Percentiles rank a stretch among this genome's conserved stretches.
These are phyloP conservation scores for Merluccius polli DNA, from an alignment of 2,797 vertebrate genomes.

Conservation along the genomic window DNA sequence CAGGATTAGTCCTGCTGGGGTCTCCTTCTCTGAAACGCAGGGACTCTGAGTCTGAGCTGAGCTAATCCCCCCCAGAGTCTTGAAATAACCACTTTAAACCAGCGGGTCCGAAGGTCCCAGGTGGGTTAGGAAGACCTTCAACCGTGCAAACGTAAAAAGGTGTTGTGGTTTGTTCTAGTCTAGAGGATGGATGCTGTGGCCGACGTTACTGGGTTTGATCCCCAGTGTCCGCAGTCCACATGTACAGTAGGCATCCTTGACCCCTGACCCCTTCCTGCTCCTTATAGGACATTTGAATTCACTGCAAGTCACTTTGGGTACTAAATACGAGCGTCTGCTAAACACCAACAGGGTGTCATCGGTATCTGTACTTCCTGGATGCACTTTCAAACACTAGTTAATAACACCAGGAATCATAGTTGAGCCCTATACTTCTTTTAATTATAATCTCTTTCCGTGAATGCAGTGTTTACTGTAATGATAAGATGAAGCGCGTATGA, in stretches of 20 bases:
- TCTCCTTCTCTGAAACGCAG: slow-evolving; percentile 44
- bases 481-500: background rate
- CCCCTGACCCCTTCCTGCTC: no score
- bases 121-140: slow-evolving; percentile 1
- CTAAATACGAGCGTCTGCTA: background rate
- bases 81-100: slow-evolving; percentile 57
- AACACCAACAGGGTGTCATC: no score
- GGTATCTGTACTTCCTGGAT: background rate
- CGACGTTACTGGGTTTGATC: background rate
- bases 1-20: slow-evolving; percentile 55
- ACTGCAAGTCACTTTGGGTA: no score
- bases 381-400: background rate
- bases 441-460: background rate
- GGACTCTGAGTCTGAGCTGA: slow-evolving; percentile 49
- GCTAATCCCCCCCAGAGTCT: slow-evolving; percentile 55
- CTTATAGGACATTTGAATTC: no score
- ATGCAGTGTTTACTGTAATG: background rate
- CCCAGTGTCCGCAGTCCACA: no score
- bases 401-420: background rate
- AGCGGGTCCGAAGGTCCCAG: slow-evolving; percentile 19
- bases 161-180: background rate
- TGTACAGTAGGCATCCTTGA: no score
- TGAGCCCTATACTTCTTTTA: background rate
- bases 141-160: background rate
- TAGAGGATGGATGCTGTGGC: background rate